A percentile compares a stretch with the other conserved stretches of the same genome.
phyloP scores from a whole-genome alignment of 2,113 vertebrate species.

The Cyprinus carpio region DNA sequence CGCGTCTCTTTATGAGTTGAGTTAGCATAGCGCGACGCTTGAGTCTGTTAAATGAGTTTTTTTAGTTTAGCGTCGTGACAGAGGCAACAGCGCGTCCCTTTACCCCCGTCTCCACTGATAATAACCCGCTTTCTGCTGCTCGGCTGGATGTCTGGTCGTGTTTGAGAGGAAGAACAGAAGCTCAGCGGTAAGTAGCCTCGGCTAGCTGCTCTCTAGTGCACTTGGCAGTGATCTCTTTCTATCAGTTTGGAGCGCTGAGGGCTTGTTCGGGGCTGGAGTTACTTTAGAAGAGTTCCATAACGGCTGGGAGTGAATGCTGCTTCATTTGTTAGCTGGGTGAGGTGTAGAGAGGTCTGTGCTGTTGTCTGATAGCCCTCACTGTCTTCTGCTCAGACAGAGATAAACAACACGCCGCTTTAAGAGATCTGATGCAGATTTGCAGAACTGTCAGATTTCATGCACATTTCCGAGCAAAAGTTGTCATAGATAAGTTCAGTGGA shows the following conservation, averaged over 20 bases:
- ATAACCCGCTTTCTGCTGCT: neutral
- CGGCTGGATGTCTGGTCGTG: conserved; percentile 20
- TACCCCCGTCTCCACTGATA: neutral
- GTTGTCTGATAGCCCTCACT: conserved; percentile 7
- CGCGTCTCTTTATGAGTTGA: conserved; percentile 52
- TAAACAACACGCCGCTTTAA: neutral
- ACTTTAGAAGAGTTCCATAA: neutral
- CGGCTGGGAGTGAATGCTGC: neutral
- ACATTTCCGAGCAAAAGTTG: neutral
- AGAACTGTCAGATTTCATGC: conserved; percentile 9
- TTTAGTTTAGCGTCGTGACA: conserved; percentile 35
- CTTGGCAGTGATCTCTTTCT: conserved; percentile 5
- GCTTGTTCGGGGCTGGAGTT: neutral
- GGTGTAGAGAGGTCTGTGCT: conserved; percentile 17
- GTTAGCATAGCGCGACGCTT: conserved; percentile 51
- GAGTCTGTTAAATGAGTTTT: conserved; percentile 39
- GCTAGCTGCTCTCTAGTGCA: conserved; percentile 27
- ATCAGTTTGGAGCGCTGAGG: neutral
- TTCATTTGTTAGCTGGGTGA: conserved; percentile 9
- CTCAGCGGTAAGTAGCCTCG: conserved; percentile 43
- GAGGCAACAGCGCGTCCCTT: neutral
- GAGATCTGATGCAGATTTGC: neutral
- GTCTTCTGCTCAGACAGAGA: conserved; percentile 1
- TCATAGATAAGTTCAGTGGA: conserved; percentile 2
- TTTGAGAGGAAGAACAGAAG: neutral